A percentile compares a stretch with the other conserved stretches of the same genome.
Conservation (phyloP, 2,888 invertebrate genomes). For the Eilema sororculum region DNA sequence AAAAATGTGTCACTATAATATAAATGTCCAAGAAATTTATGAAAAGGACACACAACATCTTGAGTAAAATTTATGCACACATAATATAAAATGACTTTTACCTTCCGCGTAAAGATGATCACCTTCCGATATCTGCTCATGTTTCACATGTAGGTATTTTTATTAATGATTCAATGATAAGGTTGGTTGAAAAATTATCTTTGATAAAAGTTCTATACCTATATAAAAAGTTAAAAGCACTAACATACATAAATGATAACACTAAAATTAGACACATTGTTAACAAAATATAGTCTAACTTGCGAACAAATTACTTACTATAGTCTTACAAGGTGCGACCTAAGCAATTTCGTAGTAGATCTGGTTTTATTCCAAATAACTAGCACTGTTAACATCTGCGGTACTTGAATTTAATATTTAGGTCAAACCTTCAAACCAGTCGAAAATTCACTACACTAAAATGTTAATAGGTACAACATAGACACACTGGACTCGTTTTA, state of each 20-base stretch:
- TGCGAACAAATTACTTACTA: background rate
- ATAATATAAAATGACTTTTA: background rate
- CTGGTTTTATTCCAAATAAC: conserved; percentile 5
- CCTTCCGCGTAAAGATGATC: background rate
- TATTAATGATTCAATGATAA: background rate
- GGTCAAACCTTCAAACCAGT: conserved; percentile 41
- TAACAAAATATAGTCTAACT: background rate
- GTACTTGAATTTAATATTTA: conserved; percentile 41
- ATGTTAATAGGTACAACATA: conserved; percentile 43
- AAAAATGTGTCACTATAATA: background rate
- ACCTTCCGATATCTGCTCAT: background rate
- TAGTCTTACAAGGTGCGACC: background rate
- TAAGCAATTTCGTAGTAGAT: background rate
- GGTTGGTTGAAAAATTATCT: too few species aligned
- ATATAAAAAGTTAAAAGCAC: background rate
- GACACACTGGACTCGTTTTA: conserved; percentile 43
- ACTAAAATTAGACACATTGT: background rate
- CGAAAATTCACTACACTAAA: conserved; percentile 46
- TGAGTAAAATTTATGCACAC: background rate
- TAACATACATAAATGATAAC: background rate
- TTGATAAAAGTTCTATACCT: background rate
- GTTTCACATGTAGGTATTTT: background rate
- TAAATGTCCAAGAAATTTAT: background rate
- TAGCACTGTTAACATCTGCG: conserved; percentile 10
- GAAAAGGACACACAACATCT: background rate